Base-by-base conservation (phyloP, 2,888 invertebrate genomes). In the Keiferia lycopersicella region DNA sequence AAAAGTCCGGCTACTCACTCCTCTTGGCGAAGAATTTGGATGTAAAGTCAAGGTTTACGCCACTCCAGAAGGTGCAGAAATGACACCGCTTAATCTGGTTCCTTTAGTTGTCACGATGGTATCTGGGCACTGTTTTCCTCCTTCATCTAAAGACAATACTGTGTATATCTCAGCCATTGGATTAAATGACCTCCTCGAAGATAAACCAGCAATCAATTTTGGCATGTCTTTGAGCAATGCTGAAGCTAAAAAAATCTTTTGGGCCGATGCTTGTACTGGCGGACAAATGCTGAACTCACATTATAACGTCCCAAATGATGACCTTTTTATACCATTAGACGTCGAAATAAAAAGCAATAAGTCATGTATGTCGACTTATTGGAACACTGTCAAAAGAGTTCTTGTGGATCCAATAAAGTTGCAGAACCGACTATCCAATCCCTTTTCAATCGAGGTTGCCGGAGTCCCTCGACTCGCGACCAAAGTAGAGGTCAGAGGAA, bases 351-450 rank as follows among this genome's bases (percentile, higher is more conserved):
- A 67, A 61, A 65, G 69, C 57, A 75, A 67, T 38, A 64, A 71
- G 14, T 20, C 68, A 1, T 89, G 90, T 70, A 78, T 71, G 64
- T 81, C 81, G 26, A 76, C 76, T 64, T 88, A 87, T 69, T 91
- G 91, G 91, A 86, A 90, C 71, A 77, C 86, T 4, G 81, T 88
- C 76, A 86, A 79, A 66, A 77, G 91, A 62, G 76, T 87, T n/a
- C 75, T 89, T n/a, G 79, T 91, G 11, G 81, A 91, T 65, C 74
- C 81, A 4, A 63, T 67, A 14, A 48, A 67, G 1, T 73, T 91
- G 11, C 72, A 68, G 1, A 66, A 72, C 12, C 78, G 86, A 71
- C 66, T 91, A 63, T 68, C 71, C 14, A 67, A 73, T 14, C 79
- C 80, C 10, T 81, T 91, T 66, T 62, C 85, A 16, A 68, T 91